Evolutionary conservation across 2,113 vertebrate species (phyloP).

Genomic region (Ptychochromis oligacanthus): DNA sequence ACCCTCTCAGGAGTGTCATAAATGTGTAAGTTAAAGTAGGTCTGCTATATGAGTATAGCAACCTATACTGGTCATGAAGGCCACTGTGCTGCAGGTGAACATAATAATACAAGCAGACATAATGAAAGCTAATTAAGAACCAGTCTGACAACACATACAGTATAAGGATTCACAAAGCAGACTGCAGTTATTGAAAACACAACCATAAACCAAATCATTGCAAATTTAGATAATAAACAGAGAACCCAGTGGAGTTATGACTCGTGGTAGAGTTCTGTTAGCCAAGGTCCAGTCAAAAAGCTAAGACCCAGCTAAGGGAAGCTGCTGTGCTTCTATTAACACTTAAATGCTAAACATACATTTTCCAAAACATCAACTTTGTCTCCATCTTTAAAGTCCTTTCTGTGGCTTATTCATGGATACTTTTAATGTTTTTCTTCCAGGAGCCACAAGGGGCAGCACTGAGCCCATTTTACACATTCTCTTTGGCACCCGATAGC

Average conservation of each 20-base stretch:
- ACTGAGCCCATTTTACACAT: background rate
- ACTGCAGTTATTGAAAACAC: background rate
- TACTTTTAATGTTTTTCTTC: background rate
- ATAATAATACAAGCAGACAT: background rate
- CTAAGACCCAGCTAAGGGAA: background rate
- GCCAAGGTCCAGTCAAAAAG: background rate
- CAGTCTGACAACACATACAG: no score
- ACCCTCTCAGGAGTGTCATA: constrained; percentile 51
- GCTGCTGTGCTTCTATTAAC: background rate
- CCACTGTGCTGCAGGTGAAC: background rate
- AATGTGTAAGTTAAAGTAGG: constrained; percentile 38
- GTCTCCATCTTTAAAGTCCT: background rate
- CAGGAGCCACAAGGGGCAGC: background rate
- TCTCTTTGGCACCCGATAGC: background rate
- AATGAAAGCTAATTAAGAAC: background rate
- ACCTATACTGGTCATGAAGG: background rate
- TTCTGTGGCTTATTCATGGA: background rate
- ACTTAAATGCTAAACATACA: background rate
- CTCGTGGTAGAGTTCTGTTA: background rate
- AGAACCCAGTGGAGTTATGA: background rate
- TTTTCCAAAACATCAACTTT: background rate
- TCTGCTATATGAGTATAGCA: background rate
- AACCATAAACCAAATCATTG: background rate
- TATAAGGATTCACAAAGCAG: background rate
- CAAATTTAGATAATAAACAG: background rate